Conservation (phyloP, 2,888 invertebrate genomes). For the Nasonovia ribisnigri region DNA sequence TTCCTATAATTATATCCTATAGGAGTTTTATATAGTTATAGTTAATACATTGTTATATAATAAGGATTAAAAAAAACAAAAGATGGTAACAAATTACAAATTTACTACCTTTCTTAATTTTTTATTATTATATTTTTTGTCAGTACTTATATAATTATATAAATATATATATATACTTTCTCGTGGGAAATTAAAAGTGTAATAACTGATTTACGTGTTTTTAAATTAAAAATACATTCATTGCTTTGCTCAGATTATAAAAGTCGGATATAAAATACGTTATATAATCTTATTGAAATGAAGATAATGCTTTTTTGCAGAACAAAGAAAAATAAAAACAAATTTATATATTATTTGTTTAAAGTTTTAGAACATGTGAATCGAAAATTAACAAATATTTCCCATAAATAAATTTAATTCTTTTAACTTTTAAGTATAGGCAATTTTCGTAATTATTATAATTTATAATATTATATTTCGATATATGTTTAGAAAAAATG, state of each 20-base stretch:
- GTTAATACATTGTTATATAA: conserved; percentile 17
- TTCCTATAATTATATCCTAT: conserved; percentile 34
- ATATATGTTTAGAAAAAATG: background rate
- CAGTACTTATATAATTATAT: background rate
- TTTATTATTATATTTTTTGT: background rate
- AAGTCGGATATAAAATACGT: background rate
- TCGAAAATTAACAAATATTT: background rate
- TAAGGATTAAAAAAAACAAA: conserved; percentile 19
- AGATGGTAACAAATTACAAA: conserved; percentile 3
- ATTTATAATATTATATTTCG: background rate
- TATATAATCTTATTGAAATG: background rate
- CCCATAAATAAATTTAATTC: background rate
- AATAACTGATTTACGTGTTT: background rate
- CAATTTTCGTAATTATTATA: background rate
- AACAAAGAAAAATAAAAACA: background rate
- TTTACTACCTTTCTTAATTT: conserved; percentile 7
- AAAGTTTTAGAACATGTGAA: background rate
- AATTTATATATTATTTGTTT: background rate
- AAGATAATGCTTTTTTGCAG: background rate
- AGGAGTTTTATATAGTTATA: background rate
- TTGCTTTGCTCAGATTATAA: background rate
- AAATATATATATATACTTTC: background rate
- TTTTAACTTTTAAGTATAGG: background rate
- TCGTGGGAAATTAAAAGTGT: conserved; percentile 10
- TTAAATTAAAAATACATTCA: background rate